These are phyloP conservation scores for Drosophila setosimentum DNA, from an alignment of 2,888 invertebrate species.

Conservation along the genomic window DNA sequence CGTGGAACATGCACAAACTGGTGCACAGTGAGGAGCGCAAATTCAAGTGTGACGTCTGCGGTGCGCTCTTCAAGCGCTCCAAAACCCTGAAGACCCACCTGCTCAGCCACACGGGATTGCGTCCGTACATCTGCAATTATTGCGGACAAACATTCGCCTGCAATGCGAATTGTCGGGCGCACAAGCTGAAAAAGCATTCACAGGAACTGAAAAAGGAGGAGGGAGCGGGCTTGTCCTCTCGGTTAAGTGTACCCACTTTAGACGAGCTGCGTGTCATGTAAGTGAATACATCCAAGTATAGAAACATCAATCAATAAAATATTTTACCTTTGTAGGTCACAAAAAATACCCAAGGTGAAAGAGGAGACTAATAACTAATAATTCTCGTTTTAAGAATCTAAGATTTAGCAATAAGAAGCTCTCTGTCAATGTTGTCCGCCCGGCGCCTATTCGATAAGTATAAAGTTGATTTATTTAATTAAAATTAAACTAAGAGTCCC, in stretches of 20 bases:
- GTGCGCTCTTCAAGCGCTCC: constrained; percentile 83
- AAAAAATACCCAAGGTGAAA: constrained; percentile 49
- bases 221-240: constrained; percentile 64
- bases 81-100: constrained; percentile 85
- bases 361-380: constrained; percentile 1
- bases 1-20: constrained; percentile 85
- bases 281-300: constrained; percentile 16
- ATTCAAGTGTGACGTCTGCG: constrained; percentile 83
- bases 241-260: constrained; percentile 81
- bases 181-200: constrained; percentile 83
- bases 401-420: neutral
- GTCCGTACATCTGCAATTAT: constrained; percentile 84
- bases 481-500: constrained; percentile 3
- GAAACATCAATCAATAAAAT: neutral
- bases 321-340: constrained; percentile 35
- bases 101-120: constrained; percentile 83
- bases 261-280: constrained; percentile 83
- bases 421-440: neutral
- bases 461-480: neutral
- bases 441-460: neutral
- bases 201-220: constrained; percentile 82
- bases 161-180: constrained; percentile 85
- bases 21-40: constrained; percentile 83
- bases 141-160: constrained; percentile 84
- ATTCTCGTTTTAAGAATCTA: neutral